Base-by-base conservation (phyloP, 2,888 invertebrate genomes). In the Helleia helle region DNA sequence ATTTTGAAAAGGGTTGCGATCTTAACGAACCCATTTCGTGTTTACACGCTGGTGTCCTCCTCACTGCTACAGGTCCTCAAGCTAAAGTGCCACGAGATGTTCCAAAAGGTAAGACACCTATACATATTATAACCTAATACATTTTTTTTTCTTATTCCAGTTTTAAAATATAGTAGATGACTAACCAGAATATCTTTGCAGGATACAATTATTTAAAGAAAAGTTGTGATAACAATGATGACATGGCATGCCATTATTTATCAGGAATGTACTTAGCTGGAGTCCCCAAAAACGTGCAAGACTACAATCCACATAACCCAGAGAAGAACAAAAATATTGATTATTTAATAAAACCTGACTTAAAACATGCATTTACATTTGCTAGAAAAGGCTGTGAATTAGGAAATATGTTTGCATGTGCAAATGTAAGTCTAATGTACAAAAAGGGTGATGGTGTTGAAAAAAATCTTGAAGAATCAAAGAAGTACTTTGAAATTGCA, bases 351-450 rank as follows among this genome's bases (percentile, higher is more conserved):
- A 81, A 80, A 36, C 88, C 90, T 48, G 90, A 96, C 59, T 89
- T 90, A 87, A 85, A 84, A 27, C 91, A 93, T 70, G 96, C 96
- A 0, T 93, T 94, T 65, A 79, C 89, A 25, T 92, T 89, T 58
- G 91, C 94, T 0, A 73, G 87, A 42, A 91, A 90, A 67, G 94
- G 92, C 0, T 99, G 98, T 67, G 92, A 95, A 47, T 72, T 91
- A 0, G 93, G 92, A 0, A 93, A 96, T 62, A 89, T 95, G 65
- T 93, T 91, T 61, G 93, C 94, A 0, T 99, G 99, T 80, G 92
- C 92, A 0, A 97, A 97, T 79, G 83, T 97, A 1, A 92, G 95
- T 60, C 89, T 93, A 68, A 95, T 96, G 93, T 93, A 94, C 65
- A 87, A 87, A 22, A 89, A 89, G 62, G 96, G 96, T 8, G 94